These are phyloP conservation scores for Protobothrops mucrosquamatus DNA, from an alignment of 2,113 vertebrate genomes.

Conservation along the genomic window DNA sequence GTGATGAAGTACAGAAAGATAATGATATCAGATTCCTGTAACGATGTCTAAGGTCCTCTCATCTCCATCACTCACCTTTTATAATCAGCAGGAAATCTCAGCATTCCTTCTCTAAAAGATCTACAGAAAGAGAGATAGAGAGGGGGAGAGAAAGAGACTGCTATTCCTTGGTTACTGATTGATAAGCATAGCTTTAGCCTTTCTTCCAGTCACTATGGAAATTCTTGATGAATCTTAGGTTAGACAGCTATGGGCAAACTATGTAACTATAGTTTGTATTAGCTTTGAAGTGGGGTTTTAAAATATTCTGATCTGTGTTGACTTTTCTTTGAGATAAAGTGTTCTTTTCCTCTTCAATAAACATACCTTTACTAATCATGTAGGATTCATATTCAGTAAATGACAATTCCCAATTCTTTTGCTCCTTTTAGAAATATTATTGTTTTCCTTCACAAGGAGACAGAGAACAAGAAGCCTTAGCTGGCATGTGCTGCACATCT, in stretches of 20 bases:
- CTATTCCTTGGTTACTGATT: not conserved
- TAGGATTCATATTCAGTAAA: not conserved
- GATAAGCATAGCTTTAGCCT: not conserved
- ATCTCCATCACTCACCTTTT: constrained; percentile 56
- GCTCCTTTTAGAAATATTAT: not conserved
- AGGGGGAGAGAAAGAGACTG: not conserved
- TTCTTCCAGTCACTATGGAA: not conserved
- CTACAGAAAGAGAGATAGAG: not conserved
- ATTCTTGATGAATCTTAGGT: not conserved
- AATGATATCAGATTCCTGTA: constrained; percentile 62
- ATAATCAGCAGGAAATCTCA: constrained; percentile 48
- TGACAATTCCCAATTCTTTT: not conserved
- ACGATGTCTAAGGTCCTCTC: constrained; percentile 40
- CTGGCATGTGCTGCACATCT: not conserved
- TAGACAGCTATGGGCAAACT: not conserved
- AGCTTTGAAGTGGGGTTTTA: not conserved
- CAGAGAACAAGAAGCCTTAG: not conserved
- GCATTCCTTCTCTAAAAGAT: constrained; percentile 15
- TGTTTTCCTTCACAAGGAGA: not conserved
- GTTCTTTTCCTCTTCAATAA: no score
- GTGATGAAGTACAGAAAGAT: constrained; percentile 48
- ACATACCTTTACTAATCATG: not conserved
- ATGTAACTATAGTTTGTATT: not conserved
- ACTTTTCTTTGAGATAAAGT: not conserved
- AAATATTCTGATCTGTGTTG: not conserved